These are phyloP conservation scores for Mus spicilegus DNA, from an alignment of 2,113 vertebrate genomes.

Conservation along the genomic window DNA sequence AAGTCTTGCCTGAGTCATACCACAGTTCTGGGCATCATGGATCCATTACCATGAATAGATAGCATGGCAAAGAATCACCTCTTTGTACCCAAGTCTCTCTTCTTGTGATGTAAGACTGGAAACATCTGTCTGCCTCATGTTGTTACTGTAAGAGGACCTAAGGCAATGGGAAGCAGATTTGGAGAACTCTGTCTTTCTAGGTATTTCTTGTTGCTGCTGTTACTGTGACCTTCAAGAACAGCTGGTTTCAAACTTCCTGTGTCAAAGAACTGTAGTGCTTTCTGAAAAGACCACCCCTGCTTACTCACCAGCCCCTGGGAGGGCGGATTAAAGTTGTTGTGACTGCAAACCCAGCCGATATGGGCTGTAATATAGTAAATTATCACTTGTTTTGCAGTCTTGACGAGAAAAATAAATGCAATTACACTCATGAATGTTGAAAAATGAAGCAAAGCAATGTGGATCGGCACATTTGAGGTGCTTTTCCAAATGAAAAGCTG, in stretches of 20 bases:
- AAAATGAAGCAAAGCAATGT: conserved; percentile 87
- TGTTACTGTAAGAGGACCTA: neutral
- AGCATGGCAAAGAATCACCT: neutral
- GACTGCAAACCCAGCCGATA: conserved; percentile 82
- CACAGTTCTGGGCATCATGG: neutral
- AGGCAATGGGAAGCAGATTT: neutral
- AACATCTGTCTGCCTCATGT: neutral
- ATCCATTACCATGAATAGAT: neutral
- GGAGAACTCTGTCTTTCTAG: neutral
- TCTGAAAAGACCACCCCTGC: conserved; percentile 55
- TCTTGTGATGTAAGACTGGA: neutral
- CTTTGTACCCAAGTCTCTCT: neutral
- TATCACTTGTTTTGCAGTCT: conserved; percentile 88
- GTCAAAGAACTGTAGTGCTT: conserved; percentile 3
- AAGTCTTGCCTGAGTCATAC: rapidly evolving
- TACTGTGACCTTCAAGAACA: conserved; percentile 21
- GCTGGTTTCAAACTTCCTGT: conserved; percentile 9
- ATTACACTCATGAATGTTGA: conserved; percentile 88
- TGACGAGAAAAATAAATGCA: conserved; percentile 89
- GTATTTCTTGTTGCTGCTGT: neutral
- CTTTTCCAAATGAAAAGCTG: conserved; percentile 87
- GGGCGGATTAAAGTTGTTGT: conserved; percentile 79
- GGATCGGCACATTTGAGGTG: conserved; percentile 85
- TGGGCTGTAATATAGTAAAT: conserved; percentile 86
- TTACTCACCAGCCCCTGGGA: conserved; percentile 61